These are phyloP conservation scores for Caretta caretta DNA, from an alignment of 2,113 vertebrate species.

Conservation along the genomic window DNA sequence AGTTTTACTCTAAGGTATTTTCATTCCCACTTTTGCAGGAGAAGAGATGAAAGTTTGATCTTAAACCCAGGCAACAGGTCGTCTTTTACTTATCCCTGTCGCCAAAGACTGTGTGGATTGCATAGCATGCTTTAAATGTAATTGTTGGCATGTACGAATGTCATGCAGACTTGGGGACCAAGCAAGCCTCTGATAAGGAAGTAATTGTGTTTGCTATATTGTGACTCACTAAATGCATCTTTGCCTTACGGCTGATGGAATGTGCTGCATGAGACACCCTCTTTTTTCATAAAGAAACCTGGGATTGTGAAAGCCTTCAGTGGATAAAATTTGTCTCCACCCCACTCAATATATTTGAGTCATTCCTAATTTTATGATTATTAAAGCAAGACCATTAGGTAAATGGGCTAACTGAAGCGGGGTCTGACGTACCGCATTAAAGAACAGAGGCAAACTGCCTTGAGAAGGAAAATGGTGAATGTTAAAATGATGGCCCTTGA, in stretches of 20 bases:
- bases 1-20: background rate
- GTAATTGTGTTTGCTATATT: background rate
- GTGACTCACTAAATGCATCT: background rate
- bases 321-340: background rate
- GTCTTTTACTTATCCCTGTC: background rate
- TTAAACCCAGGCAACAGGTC: background rate
- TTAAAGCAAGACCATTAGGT: background rate
- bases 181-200: background rate
- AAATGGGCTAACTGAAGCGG: background rate
- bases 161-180: background rate
- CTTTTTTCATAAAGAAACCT: background rate
- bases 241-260: background rate
- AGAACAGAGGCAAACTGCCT: background rate
- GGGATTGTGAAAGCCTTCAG: background rate
- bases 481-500: background rate
- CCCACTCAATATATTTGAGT: background rate
- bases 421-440: background rate
- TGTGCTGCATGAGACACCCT: accelerated
- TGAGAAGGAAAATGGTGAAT: background rate
- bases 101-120: background rate
- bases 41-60: background rate
- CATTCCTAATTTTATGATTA: background rate
- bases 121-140: background rate
- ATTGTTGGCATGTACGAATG: background rate
- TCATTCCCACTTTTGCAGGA: background rate